A percentile compares a stretch with the other conserved stretches of the same genome.
Evolutionary conservation across 2,113 vertebrate species (phyloP).

Genomic region (Paratilapia polleni): DNA sequence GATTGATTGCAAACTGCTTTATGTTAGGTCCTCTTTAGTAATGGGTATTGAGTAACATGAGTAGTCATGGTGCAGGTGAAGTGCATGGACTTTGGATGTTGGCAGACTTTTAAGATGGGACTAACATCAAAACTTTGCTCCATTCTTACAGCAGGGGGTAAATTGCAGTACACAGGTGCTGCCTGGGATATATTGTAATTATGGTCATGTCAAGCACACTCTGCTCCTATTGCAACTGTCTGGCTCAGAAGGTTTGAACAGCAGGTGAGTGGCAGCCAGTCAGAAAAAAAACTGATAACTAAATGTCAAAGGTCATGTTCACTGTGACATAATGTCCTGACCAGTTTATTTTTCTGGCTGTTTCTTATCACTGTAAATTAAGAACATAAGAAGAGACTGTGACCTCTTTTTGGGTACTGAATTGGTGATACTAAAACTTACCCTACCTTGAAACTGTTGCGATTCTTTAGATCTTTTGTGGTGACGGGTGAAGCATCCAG

Average conservation of each 20-base stretch:
- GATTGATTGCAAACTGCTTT: slow-evolving; percentile 30
- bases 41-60: not conserved
- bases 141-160: not conserved
- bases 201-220: no score
- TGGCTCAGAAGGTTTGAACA: no score
- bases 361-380: not conserved
- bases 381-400: not conserved
- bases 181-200: not conserved
- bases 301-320: not conserved
- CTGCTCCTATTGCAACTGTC: no score
- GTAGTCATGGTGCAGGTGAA: not conserved
- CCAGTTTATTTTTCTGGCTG: not conserved
- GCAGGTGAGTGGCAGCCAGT: no score
- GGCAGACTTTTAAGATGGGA: not conserved
- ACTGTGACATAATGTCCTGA: not conserved
- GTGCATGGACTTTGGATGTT: not conserved
- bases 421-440: not conserved
- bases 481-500: no score
- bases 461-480: not conserved
- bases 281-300: not conserved
- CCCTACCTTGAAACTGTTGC: no score
- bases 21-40: not conserved
- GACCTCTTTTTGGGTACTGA: not conserved
- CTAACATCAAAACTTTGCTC: no score
- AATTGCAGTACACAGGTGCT: not conserved